A percentile compares a stretch with the other conserved stretches of the same genome.
Evolutionary conservation across 2,888 invertebrate species (phyloP).

Genomic region (Mylabris sibirica): DNA sequence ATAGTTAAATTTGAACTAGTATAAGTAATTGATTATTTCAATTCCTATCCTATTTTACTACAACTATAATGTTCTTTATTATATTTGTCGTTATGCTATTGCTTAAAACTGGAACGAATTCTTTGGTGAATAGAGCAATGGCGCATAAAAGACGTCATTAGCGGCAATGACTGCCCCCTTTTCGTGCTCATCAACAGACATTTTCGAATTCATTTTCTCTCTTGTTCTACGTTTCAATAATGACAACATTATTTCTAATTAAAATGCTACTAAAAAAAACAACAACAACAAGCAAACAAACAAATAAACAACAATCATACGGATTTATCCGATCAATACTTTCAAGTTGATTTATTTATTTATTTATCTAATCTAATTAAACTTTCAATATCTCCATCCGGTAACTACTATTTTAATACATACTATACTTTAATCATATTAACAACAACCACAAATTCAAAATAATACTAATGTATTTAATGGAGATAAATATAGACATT

Average conservation of each 20-base stretch:
- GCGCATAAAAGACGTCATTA: slow-evolving; percentile 18
- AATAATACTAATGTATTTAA: background rate
- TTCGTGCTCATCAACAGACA: background rate
- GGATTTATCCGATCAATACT: background rate
- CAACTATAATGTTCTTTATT: background rate
- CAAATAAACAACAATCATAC: background rate
- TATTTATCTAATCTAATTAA: background rate
- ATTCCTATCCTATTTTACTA: slow-evolving; percentile 17
- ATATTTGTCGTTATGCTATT: background rate
- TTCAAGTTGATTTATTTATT: background rate
- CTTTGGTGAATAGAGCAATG: slow-evolving; percentile 13
- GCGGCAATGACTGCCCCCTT: background rate
- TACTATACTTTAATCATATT: slow-evolving; percentile 31
- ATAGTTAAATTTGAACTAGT: slow-evolving; percentile 11
- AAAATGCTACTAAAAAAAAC: background rate
- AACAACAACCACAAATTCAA: background rate
- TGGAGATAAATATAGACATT: background rate
- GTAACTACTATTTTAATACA: slow-evolving; percentile 26
- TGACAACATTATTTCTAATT: slow-evolving; percentile 11
- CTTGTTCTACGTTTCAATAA: background rate
- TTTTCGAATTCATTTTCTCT: background rate
- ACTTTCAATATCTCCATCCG: background rate
- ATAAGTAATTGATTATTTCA: slow-evolving; percentile 31
- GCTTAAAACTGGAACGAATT: slow-evolving; percentile 2
- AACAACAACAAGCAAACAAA: background rate